Percentiles rank a stretch among this genome's conserved stretches.
These are phyloP conservation scores for Panopea generosa DNA, from an alignment of 2,888 invertebrate genomes.

Conservation along the genomic window DNA sequence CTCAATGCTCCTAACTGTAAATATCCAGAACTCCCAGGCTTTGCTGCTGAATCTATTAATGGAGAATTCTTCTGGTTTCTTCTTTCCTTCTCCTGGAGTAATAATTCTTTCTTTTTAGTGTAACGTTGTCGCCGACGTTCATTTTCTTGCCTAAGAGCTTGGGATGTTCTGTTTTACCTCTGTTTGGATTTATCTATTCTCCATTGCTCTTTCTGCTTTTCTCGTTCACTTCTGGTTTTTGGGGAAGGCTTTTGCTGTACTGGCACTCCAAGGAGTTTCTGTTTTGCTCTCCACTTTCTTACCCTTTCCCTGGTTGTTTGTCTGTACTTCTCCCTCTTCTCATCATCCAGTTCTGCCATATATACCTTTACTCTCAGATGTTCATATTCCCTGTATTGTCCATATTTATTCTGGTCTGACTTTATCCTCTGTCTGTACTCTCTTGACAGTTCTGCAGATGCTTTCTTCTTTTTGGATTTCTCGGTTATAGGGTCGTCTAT, in stretches of 20 bases:
- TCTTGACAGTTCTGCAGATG: too few species aligned
- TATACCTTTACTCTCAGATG: too few species aligned
- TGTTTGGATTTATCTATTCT: slow-evolving; percentile 2
- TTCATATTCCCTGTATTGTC: too few species aligned
- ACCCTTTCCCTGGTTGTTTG: too few species aligned
- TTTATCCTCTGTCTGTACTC: too few species aligned
- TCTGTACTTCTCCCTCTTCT: too few species aligned
- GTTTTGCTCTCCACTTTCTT: not conserved
- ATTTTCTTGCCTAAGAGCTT: not conserved
- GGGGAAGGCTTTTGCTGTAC: not conserved
- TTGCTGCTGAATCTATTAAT: not conserved
- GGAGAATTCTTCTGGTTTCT: not conserved
- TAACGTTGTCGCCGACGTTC: not conserved
- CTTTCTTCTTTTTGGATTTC: too few species aligned
- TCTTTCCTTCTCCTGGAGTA: not conserved
- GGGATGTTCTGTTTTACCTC: not conserved
- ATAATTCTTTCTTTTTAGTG: not conserved
- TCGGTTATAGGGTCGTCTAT: too few species aligned
- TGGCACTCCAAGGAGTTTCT: not conserved
- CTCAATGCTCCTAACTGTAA: not conserved
- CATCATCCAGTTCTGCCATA: too few species aligned
- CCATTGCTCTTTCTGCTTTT: slow-evolving; percentile 6
- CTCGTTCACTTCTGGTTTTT: slow-evolving; percentile 9
- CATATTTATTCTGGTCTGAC: too few species aligned
- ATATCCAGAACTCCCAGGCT: not conserved